These are phyloP conservation scores for Myotis findleyi DNA, from an alignment of 2,797 vertebrate genomes.

Conservation along the genomic window DNA sequence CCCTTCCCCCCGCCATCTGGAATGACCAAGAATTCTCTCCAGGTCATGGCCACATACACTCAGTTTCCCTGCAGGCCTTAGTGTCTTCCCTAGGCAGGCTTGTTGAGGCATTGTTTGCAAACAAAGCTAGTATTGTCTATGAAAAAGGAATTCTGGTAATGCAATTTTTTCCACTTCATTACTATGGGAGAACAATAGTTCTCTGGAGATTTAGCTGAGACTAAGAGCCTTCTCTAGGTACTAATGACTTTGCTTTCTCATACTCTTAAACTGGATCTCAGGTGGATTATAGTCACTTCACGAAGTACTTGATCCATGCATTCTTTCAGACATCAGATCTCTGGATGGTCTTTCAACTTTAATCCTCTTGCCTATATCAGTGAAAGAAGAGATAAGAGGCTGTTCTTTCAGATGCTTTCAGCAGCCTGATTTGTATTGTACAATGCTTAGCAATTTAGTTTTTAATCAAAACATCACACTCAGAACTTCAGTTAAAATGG, in stretches of 20 bases:
- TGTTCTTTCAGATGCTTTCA: slow-evolving; percentile 37
- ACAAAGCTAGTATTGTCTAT: not conserved
- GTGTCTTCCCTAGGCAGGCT: not conserved
- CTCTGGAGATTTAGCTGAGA: not conserved
- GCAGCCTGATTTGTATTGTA: slow-evolving; percentile 47
- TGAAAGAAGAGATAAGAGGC: slow-evolving; percentile 17
- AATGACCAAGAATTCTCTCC: not conserved
- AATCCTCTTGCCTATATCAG: slow-evolving; percentile 9
- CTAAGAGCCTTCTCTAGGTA: not conserved
- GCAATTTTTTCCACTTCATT: not conserved
- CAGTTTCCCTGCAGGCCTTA: not conserved
- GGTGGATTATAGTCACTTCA: not conserved
- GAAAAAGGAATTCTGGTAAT: not conserved
- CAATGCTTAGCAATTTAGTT: slow-evolving; percentile 45
- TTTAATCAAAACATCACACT: slow-evolving; percentile 68
- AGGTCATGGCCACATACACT: not conserved
- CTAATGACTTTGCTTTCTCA: slow-evolving; percentile 18
- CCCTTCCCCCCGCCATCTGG: not conserved
- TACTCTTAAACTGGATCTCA: not conserved
- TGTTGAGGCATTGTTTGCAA: not conserved
- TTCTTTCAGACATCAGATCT: not conserved
- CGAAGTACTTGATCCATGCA: not conserved
- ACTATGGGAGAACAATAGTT: not conserved
- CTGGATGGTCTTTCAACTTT: slow-evolving; percentile 16
- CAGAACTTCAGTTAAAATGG: slow-evolving; percentile 34